Conservation (phyloP, 2,797 vertebrate genomes). For the Amblyraja radiata region DNA sequence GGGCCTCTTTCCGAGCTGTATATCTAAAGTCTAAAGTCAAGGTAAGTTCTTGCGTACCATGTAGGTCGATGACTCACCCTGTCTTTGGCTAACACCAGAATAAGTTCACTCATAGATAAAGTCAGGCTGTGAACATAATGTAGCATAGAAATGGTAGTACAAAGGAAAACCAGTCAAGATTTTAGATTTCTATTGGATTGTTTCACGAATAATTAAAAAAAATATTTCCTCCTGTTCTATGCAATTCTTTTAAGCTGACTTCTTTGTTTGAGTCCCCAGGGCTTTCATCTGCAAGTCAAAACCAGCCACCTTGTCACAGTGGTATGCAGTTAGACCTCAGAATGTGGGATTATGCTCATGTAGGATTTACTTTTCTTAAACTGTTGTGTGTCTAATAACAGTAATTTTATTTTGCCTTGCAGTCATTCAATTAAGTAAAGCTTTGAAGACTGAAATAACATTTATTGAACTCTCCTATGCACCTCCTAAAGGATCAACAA, state of each 20-base stretch:
- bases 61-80: too few species aligned
- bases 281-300: background rate
- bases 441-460: background rate
- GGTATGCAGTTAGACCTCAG: slow-evolving; percentile 2
- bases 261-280: slow-evolving; percentile 21
- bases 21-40: too few species aligned
- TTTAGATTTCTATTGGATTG: background rate
- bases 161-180: background rate
- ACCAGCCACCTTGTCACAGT: background rate
- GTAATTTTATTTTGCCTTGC: slow-evolving; percentile 10
- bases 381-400: background rate
- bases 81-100: background rate
- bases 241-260: background rate
- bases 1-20: too few species aligned
- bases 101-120: background rate
- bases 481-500: background rate
- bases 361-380: background rate
- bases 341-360: background rate
- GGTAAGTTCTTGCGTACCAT: too few species aligned
- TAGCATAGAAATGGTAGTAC: background rate
- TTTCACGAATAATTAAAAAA: background rate
- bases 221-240: background rate
- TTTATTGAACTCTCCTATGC: background rate
- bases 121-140: background rate
- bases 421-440: background rate